Conservation (phyloP, 2,797 vertebrate species). For the Peromyscus melanophrys region DNA sequence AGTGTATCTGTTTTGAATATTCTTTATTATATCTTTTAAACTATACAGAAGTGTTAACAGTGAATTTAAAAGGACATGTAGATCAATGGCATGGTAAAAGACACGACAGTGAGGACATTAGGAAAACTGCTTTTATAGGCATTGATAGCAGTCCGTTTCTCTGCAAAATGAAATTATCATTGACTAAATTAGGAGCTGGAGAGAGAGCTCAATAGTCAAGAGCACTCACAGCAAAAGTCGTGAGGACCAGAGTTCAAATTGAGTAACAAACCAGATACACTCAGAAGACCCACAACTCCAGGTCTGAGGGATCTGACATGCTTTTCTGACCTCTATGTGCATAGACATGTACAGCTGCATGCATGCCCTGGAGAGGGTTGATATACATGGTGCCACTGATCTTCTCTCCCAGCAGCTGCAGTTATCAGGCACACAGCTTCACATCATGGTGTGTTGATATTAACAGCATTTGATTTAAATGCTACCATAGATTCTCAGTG, state of each 20-base stretch:
- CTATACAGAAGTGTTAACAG: background rate
- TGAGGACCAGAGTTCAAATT: background rate
- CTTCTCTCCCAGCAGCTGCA: background rate
- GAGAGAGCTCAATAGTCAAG: background rate
- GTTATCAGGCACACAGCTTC: background rate
- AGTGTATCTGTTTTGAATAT: background rate
- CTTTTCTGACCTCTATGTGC: background rate
- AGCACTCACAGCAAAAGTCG: background rate
- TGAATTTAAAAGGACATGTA: background rate
- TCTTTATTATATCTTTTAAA: background rate
- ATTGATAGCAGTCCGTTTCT: background rate
- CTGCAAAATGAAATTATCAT: background rate
- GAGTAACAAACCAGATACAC: background rate
- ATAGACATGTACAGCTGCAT: fast-evolving
- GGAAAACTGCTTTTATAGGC: background rate
- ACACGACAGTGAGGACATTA: background rate
- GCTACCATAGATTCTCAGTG: background rate
- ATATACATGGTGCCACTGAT: background rate
- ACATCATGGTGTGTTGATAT: background rate
- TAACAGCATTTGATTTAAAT: background rate
- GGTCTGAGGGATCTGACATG: too few relatives aligned
- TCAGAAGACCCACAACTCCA: background rate
- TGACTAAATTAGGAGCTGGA: background rate
- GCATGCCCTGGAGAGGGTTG: too few relatives aligned
- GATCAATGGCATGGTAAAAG: background rate